Percentiles rank a stretch among this genome's conserved stretches.
These are phyloP conservation scores for Physella acuta DNA, from an alignment of 1,140 invertebrate genomes.

Conservation along the genomic window DNA sequence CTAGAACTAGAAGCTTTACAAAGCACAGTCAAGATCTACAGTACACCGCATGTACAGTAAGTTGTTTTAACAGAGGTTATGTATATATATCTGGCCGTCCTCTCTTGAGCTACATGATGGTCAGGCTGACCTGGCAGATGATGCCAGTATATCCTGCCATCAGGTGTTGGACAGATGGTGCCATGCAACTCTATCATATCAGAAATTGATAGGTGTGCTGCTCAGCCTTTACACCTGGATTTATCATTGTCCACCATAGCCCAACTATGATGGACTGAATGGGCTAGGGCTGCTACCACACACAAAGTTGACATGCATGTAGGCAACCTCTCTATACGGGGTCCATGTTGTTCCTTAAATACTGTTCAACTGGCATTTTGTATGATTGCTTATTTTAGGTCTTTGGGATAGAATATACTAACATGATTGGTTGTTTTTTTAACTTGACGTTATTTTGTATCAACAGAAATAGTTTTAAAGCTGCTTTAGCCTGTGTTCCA, in stretches of 20 bases:
- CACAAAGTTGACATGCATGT: too few species aligned
- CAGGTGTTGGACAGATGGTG: not conserved
- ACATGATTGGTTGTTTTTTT: not conserved
- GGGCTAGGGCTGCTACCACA: too few species aligned
- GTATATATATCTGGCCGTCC: not conserved
- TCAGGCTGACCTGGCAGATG: not conserved
- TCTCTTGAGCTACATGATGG: not conserved
- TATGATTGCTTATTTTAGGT: too few species aligned
- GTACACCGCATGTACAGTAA: constrained; percentile 41
- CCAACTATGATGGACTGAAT: too few species aligned
- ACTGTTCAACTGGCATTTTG: too few species aligned
- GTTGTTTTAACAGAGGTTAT: constrained; percentile 1
- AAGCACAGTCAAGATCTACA: constrained; percentile 49
- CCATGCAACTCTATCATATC: not conserved
- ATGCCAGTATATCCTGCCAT: not conserved
- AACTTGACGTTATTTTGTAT: constrained; percentile 39
- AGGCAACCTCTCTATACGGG: too few species aligned
- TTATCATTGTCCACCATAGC: too few species aligned
- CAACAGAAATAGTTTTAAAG: too few species aligned
- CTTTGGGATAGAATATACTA: too few species aligned
- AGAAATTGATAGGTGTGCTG: not conserved
- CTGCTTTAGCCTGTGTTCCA: constrained; percentile 48
- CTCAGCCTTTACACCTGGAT: too few species aligned
- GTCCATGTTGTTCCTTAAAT: too few species aligned
- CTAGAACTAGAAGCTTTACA: constrained; percentile 51